These are phyloP conservation scores for Cryptoleucopteryx plumbea DNA, from an alignment of 2,113 vertebrate species.

Conservation along the genomic window DNA sequence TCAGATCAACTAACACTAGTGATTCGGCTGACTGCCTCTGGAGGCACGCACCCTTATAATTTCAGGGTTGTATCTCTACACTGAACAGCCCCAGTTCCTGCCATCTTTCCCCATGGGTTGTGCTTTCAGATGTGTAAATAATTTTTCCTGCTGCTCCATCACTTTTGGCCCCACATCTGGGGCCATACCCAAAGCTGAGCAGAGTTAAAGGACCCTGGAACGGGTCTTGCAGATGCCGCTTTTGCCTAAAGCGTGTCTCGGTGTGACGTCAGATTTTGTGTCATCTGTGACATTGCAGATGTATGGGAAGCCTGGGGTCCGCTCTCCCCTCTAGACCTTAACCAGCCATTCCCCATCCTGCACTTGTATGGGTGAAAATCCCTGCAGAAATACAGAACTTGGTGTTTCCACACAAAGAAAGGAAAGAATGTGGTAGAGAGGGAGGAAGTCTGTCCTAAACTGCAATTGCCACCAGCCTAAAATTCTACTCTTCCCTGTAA, in stretches of 20 bases:
- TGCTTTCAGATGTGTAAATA: background rate
- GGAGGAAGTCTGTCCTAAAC: background rate
- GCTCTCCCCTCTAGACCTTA: background rate
- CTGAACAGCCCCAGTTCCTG: background rate
- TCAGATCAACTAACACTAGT: background rate
- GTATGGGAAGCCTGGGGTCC: background rate
- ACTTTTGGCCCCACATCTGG: background rate
- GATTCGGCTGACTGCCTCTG: background rate
- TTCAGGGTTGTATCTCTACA: background rate
- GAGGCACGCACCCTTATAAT: background rate
- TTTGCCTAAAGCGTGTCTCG: background rate
- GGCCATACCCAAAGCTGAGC: background rate
- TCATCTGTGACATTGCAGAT: background rate
- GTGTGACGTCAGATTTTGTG: fast-evolving
- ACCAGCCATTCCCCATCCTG: background rate
- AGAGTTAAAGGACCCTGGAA: background rate
- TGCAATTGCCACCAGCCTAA: background rate
- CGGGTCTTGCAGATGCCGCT: background rate
- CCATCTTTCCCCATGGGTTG: background rate
- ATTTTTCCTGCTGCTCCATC: background rate
- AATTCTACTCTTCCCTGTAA: background rate
- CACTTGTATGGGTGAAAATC: background rate
- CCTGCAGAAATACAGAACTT: background rate
- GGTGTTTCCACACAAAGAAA: too few species aligned
- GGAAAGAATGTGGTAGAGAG: background rate